Evolutionary conservation across 2,797 vertebrate species (phyloP), one percentile per base, ranked within the genome.

Genomic region (Arctocebus calabarensis): DNA sequence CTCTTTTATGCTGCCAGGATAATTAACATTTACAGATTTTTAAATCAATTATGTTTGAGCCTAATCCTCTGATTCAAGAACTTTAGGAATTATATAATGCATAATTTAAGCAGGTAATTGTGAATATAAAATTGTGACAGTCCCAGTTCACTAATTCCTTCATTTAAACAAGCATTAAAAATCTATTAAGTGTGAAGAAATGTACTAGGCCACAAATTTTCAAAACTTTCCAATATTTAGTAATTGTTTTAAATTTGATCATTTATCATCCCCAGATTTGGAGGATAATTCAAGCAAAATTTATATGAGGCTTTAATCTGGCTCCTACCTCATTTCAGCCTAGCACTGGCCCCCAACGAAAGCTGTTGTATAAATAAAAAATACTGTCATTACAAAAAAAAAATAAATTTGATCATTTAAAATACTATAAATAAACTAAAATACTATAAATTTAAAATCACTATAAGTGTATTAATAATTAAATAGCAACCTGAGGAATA

Each of bases 351-450:
- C 79, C 82, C 68, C 90, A 8, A 74, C 88, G 93, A 94, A 92
- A 97, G 96, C 92, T 96, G 96, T 95, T 96, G 84, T 82, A 71
- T 96, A 95, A 96, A 97, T 94, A 91, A 95, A 95, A 97, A 95
- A 85, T 71, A 83, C 48, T 64, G 85, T 92, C 62, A 1, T 92
- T 81, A 43, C n/a, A n/a, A n/a, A n/a, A n/a, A n/a, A n/a, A n/a
- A n/a, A n/a, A n/a, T n/a, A n/a, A n/a, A n/a, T n/a, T n/a, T n/a
- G n/a, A 52, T 70, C 90, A 74, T 64, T 74, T 40, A 81, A 90
- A 81, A 61, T 52, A 73, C 13, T 25, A 93, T n/a, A n/a, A n/a
- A n/a, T n/a, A n/a, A n/a, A n/a, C n/a, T 40, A 81, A 90, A 81
- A 61, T 52, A 73, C 13, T 25, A 93, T n/a, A n/a, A n/a, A n/a